Conservation (phyloP, 2,113 vertebrate species). For the Phoxinus phoxinus region DNA sequence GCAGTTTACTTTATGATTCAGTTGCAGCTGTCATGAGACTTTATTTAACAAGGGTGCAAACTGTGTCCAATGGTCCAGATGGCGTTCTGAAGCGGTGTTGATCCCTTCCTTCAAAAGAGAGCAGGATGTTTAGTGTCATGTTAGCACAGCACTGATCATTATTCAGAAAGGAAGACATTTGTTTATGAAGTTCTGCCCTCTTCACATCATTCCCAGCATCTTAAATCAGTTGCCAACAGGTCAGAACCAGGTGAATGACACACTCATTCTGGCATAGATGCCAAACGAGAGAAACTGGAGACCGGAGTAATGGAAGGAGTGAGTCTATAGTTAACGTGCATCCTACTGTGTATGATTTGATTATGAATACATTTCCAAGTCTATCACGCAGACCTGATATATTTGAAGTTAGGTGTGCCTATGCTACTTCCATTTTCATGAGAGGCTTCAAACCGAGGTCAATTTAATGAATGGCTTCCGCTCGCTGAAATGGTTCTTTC, state of each 20-base stretch:
- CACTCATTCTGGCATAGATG: neutral
- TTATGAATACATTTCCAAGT: neutral
- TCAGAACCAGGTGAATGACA: slow-evolving; percentile 1
- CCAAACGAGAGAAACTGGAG: neutral
- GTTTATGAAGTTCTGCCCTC: neutral
- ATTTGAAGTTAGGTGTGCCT: neutral
- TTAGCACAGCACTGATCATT: slow-evolving; percentile 10
- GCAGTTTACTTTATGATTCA: slow-evolving; percentile 47
- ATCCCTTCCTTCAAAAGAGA: slow-evolving; percentile 30
- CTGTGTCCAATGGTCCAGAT: slow-evolving; percentile 56
- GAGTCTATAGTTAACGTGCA: slow-evolving; percentile 11
- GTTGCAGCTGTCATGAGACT: slow-evolving; percentile 43
- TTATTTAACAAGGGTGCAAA: slow-evolving; percentile 33
- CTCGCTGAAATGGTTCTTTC: slow-evolving; percentile 12
- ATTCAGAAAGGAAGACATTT: slow-evolving; percentile 19
- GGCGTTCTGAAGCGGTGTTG: slow-evolving; percentile 42
- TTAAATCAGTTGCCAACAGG: neutral
- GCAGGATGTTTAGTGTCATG: slow-evolving; percentile 22
- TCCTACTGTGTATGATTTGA: neutral
- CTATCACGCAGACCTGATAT: neutral
- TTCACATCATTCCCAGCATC: neutral
- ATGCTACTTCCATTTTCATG: neutral
- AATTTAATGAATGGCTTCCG: neutral
- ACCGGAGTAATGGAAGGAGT: neutral
- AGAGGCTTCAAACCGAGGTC: slow-evolving; percentile 20